phyloP scores from a whole-genome alignment of 2,113 vertebrate species.

The Geococcyx californianus region DNA sequence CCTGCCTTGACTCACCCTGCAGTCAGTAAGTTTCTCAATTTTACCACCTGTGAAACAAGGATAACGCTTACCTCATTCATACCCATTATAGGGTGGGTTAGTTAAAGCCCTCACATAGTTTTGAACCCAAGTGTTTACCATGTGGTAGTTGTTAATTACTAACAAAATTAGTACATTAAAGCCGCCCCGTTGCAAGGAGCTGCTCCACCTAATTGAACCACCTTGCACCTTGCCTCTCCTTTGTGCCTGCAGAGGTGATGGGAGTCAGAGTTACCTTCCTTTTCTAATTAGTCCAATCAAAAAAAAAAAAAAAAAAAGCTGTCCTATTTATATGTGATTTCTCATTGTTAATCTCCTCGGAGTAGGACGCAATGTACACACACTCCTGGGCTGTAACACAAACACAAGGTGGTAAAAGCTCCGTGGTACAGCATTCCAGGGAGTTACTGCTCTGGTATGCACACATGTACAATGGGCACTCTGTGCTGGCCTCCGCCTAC shows the following conservation, averaged over 20 bases:
- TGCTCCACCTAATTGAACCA: constrained; percentile 10
- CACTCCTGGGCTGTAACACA: constrained; percentile 14
- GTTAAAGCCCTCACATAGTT: neutral
- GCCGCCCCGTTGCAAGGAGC: neutral
- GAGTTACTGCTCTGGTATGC: constrained; percentile 63
- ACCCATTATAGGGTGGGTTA: neutral
- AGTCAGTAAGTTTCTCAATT: neutral
- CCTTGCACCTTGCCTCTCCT: neutral
- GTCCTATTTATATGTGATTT: neutral
- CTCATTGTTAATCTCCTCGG: constrained; percentile 17
- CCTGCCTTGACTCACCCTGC: neutral
- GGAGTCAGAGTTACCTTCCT: neutral
- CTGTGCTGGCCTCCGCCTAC: constrained; percentile 50
- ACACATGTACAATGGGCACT: constrained; percentile 65
- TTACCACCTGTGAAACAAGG: neutral
- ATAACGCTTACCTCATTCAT: neutral
- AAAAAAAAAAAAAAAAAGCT: neutral
- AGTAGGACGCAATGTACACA: constrained; percentile 17
- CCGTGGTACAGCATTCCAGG: constrained; percentile 65
- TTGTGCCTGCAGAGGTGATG: neutral
- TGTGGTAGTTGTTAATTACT: constrained; percentile 2
- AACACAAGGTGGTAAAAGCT: constrained; percentile 63
- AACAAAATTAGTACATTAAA: constrained; percentile 15
- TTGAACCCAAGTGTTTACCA: neutral
- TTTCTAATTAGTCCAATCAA: neutral